These are phyloP conservation scores for Pycnonotus jocosus DNA, from an alignment of 2,113 vertebrate species.

Conservation along the genomic window DNA sequence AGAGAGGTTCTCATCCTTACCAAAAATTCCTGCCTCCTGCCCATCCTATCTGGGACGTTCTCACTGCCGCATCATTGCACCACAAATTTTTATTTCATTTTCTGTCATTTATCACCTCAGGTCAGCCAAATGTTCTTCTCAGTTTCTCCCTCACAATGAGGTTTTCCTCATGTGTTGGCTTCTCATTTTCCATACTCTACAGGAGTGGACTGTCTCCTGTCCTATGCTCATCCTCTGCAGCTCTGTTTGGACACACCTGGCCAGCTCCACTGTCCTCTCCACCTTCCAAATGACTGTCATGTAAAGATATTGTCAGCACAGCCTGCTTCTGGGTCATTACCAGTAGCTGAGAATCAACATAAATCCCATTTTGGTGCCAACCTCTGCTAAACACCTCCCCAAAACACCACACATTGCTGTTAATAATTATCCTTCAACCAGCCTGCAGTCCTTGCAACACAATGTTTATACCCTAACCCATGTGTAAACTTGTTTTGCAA, in stretches of 20 bases:
- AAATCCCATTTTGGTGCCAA: background rate
- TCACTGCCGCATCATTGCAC: background rate
- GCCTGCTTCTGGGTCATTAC: background rate
- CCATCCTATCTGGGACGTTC: background rate
- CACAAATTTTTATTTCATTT: background rate
- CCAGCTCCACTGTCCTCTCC: background rate
- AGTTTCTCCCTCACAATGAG: background rate
- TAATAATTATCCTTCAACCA: background rate
- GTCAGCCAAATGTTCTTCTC: background rate
- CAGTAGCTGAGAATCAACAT: background rate
- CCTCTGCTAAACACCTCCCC: background rate
- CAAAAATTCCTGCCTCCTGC: background rate
- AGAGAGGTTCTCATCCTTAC: background rate
- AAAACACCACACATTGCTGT: background rate
- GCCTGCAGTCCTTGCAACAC: background rate
- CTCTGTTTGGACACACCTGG: background rate
- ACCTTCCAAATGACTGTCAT: background rate
- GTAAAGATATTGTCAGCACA: background rate
- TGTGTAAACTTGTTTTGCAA: conserved; percentile 40
- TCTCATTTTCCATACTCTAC: background rate
- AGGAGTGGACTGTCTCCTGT: background rate
- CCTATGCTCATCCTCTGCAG: background rate
- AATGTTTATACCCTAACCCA: background rate
- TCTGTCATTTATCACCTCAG: background rate
- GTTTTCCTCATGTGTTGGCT: background rate